These are phyloP conservation scores for Diplolepis rosae DNA, from an alignment of 2,888 invertebrate genomes.

Conservation along the genomic window DNA sequence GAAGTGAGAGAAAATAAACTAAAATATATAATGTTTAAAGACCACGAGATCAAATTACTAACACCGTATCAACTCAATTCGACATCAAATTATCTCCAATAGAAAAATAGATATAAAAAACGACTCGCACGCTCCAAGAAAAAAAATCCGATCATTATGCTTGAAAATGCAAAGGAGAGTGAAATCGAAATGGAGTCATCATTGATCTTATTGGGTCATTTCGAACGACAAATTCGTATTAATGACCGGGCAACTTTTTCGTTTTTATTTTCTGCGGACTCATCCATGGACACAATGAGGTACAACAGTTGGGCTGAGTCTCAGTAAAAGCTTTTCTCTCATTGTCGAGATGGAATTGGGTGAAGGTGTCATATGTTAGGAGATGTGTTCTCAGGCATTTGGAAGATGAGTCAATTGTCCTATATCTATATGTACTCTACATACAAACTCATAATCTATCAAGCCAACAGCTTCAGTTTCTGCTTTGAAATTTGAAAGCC, in stretches of 20 bases:
- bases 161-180: conserved; percentile 39
- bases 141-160: conserved; percentile 40
- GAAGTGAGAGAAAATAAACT: not conserved
- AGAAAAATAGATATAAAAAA: conserved; percentile 34
- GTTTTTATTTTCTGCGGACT: conserved; percentile 46
- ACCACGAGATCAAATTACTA: not conserved
- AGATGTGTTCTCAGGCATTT: conserved; percentile 20
- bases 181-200: conserved; percentile 62
- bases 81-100: not conserved
- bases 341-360: conserved; percentile 38
- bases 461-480: not conserved
- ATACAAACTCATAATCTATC: not conserved
- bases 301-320: conserved; percentile 13
- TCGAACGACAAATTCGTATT: conserved; percentile 67
- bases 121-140: not conserved
- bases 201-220: conserved; percentile 50
- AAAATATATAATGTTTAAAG: not conserved
- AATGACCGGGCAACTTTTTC: conserved; percentile 65
- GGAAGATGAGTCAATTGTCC: conserved; percentile 9
- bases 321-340: conserved; percentile 38
- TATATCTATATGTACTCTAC: conserved; percentile 3
- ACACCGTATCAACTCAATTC: conserved; percentile 9
- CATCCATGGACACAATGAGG: conserved; percentile 38
- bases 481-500: not conserved
- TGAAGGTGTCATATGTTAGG: not conserved